Conservation (phyloP, 2,113 vertebrate genomes). For the Hippocampus zosterae region DNA sequence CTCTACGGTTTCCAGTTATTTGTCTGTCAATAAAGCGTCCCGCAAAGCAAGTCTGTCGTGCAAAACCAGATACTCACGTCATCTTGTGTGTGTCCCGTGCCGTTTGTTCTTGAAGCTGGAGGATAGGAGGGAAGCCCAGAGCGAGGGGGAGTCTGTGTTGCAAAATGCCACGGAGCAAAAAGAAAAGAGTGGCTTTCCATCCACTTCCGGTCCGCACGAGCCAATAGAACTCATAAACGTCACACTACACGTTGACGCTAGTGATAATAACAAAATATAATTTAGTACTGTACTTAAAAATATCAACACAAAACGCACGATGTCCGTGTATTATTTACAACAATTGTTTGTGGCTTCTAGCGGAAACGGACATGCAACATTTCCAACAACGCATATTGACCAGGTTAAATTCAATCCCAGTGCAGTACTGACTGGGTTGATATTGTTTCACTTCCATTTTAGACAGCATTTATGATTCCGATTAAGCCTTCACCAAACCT, state of each 20-base stretch:
- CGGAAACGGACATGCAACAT: neutral
- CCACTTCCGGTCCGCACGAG: slow-evolving; percentile 50
- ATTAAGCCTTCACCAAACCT: no score
- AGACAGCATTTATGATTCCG: neutral
- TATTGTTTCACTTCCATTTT: neutral
- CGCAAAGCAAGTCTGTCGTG: no score
- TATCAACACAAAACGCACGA: neutral
- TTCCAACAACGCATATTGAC: neutral
- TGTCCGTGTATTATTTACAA: neutral
- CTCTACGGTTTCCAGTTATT: slow-evolving; percentile 20
- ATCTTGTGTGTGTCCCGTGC: slow-evolving; percentile 4
- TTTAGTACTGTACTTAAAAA: neutral
- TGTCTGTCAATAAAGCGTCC: neutral
- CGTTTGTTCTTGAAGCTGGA: neutral
- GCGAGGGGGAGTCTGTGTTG: neutral
- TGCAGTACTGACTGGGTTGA: neutral
- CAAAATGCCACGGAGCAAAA: slow-evolving; percentile 69
- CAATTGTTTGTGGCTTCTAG: neutral
- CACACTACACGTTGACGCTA: slow-evolving; percentile 34
- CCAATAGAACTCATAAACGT: slow-evolving; percentile 51
- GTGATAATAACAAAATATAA: slow-evolving; percentile 15
- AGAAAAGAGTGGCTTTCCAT: slow-evolving; percentile 36
- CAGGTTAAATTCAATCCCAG: neutral
- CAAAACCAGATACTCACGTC: slow-evolving; percentile 28
- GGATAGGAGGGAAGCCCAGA: neutral